phyloP scores from a whole-genome alignment of 2,113 vertebrate genomes.

The Phrynosoma platyrhinos region DNA sequence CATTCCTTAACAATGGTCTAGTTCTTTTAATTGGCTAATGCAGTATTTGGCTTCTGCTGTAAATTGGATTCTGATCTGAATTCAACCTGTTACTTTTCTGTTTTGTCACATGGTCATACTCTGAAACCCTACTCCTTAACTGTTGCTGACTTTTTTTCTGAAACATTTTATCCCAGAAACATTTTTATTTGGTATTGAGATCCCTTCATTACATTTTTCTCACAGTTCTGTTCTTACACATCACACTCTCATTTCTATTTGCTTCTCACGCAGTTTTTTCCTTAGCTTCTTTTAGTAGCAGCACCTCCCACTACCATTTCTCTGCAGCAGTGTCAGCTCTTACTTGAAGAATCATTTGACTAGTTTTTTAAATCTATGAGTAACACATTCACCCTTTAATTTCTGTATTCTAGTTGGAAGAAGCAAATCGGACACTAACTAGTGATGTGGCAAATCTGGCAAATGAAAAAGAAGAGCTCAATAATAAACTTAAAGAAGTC shows the following conservation, averaged over 20 bases:
- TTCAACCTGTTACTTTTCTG: neutral
- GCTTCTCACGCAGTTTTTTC: neutral
- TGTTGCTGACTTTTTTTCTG: neutral
- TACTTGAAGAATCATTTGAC: neutral
- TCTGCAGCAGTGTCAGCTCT: neutral
- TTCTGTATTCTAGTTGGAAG: constrained; percentile 85
- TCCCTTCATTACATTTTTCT: neutral
- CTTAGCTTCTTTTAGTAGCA: neutral
- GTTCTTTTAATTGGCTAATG: neutral
- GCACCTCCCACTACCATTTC: neutral
- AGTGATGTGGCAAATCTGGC: constrained; percentile 96
- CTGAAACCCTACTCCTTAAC: neutral
- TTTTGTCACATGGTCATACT: neutral
- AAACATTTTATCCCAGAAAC: neutral
- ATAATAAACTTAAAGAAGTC: constrained; percentile 92
- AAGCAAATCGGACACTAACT: constrained; percentile 95
- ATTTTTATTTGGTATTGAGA: neutral
- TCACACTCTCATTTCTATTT: neutral
- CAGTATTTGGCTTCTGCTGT: neutral
- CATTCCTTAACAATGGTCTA: too few species aligned
- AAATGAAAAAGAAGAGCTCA: constrained; percentile 97
- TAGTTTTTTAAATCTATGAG: neutral
- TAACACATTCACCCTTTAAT: constrained; percentile 7
- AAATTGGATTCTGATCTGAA: neutral
- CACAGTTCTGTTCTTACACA: neutral